Conservation (phyloP, 2,888 invertebrate genomes). For the Plusia festucae region DNA sequence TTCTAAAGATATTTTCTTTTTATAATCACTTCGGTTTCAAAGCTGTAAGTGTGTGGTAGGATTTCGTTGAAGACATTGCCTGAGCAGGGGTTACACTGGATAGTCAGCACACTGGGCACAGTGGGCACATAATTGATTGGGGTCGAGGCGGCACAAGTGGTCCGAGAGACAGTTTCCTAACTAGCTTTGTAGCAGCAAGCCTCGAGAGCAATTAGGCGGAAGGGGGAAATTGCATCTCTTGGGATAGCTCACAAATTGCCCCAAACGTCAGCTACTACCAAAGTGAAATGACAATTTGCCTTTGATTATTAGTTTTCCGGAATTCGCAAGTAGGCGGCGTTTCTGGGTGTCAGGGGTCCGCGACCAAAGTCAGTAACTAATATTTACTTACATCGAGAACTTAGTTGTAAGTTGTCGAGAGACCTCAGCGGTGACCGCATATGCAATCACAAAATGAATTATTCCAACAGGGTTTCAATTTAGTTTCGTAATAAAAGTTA, state of each 20-base stretch:
- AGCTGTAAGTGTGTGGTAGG: constrained; percentile 13
- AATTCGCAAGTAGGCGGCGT: constrained; percentile 38
- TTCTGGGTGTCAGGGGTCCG: constrained; percentile 33
- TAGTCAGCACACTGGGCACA: constrained; percentile 49
- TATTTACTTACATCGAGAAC: constrained; percentile 32
- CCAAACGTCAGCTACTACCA: constrained; percentile 76
- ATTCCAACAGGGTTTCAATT: constrained; percentile 22
- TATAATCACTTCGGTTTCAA: constrained; percentile 10
- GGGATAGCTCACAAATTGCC: constrained; percentile 83
- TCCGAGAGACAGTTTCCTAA: constrained; percentile 67
- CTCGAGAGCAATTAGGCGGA: constrained; percentile 80
- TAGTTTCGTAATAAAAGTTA: constrained; percentile 34
- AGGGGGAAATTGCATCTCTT: constrained; percentile 85
- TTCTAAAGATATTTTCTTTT: constrained; percentile 15
- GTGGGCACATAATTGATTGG: constrained; percentile 69
- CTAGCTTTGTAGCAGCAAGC: constrained; percentile 72
- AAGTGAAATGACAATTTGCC: constrained; percentile 78
- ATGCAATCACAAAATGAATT: constrained; percentile 37
- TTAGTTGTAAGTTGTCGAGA: constrained; percentile 21
- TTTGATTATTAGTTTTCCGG: constrained; percentile 63
- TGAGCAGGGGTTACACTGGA: constrained; percentile 50
- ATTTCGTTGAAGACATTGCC: constrained; percentile 29
- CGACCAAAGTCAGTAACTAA: constrained; percentile 25
- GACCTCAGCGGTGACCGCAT: constrained; percentile 15
- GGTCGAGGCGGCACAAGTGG: constrained; percentile 67